Percentiles rank a stretch among this genome's conserved stretches.
phyloP scores from a whole-genome alignment of 2,113 vertebrate species.

The Dendrocopos noguchii region DNA sequence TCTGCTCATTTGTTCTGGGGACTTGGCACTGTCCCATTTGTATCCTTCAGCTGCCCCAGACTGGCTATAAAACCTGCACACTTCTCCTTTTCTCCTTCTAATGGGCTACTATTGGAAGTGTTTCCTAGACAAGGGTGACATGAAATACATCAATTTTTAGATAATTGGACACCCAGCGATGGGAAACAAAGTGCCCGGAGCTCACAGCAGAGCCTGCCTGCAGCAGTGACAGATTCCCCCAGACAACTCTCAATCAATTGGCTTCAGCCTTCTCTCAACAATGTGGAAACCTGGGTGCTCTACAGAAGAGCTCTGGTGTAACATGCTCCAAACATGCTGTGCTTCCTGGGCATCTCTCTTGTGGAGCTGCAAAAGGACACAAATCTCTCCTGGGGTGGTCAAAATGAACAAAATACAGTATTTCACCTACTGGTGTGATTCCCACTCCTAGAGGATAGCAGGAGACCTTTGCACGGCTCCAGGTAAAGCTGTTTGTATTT shows the following conservation, averaged over 20 bases:
- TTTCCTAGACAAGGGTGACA: background rate
- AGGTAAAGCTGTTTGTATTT: background rate
- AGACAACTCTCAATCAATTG: accelerated
- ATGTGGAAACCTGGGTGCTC: background rate
- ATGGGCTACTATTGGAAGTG: background rate
- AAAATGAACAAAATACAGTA: accelerated
- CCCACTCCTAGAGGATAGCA: too few species aligned
- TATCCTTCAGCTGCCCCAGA: accelerated
- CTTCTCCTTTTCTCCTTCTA: background rate
- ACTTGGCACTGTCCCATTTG: background rate
- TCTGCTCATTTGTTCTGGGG: accelerated
- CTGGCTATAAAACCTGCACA: background rate
- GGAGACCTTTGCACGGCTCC: background rate
- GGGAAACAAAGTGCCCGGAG: accelerated
- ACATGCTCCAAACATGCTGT: accelerated
- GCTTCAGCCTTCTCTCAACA: background rate
- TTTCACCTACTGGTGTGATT: too few species aligned
- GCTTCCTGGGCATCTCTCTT: background rate
- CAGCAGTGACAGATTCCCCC: background rate
- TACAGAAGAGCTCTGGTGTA: background rate
- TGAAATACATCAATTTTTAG: background rate
- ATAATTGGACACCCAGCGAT: accelerated
- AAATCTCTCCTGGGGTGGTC: background rate
- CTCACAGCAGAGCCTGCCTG: background rate
- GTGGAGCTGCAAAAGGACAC: background rate